phyloP scores from a whole-genome alignment of 2,888 invertebrate species.

The Eulithis prunata region DNA sequence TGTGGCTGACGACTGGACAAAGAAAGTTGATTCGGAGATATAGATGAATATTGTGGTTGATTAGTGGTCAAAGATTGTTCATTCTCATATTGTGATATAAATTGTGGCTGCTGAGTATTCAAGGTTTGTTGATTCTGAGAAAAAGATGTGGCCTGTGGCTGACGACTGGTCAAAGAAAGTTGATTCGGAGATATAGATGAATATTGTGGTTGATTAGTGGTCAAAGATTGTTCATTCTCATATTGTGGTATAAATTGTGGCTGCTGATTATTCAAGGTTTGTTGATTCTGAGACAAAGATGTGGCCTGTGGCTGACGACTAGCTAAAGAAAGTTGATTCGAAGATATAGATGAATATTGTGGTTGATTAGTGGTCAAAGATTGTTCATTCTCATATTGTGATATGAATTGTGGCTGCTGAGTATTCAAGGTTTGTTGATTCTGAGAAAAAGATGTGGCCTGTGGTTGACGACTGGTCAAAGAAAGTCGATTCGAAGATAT shows the following conservation, averaged over 20 bases:
- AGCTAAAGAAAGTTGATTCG: neutral
- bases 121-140: slow-evolving; percentile 6
- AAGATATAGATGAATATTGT: slow-evolving; percentile 13
- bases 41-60: slow-evolving; percentile 1
- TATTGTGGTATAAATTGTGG: slow-evolving; percentile 1
- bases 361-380: neutral
- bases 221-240: neutral
- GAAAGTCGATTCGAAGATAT: slow-evolving; percentile 13
- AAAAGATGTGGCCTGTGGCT: neutral
- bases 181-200: slow-evolving; percentile 14
- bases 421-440: slow-evolving; percentile 1
- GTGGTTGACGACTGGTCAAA: no score
- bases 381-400: neutral
- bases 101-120: neutral
- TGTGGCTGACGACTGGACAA: no score
- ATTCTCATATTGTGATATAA: slow-evolving; percentile 1
- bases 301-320: no score
- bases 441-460: neutral
- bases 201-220: neutral
- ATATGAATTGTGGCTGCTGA: slow-evolving; percentile 3
- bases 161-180: neutral
- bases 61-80: neutral
- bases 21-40: slow-evolving; percentile 13
- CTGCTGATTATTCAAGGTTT: neutral
- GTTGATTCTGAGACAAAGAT: slow-evolving; percentile 6